Base-by-base conservation (phyloP, 2,797 vertebrate genomes). In the Zalophus californianus region DNA sequence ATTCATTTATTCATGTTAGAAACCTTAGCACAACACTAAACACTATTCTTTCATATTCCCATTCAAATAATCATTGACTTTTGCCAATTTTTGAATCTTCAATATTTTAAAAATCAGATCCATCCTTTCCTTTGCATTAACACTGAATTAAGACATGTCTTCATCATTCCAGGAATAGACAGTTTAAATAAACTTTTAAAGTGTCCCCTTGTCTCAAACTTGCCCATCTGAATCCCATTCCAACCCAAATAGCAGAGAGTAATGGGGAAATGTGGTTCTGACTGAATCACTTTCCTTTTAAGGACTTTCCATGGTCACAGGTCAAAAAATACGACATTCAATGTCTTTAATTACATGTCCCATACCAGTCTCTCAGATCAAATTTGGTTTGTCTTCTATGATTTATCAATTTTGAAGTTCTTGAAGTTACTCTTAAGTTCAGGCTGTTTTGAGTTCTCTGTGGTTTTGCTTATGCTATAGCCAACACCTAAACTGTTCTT, bases 351-450 rank as follows among this genome's bases (percentile, higher is more conserved):
- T 68, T 54, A 11, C 7, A 79, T 18, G 7, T n/a, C 5, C 2
- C 27, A 21, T 12, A 2, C 25, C 2, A 21, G 7, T 66, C 48
- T 75, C 27, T 41, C 10, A 23, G 0, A 0, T 7, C 2, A n/a
- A n/a, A 66, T 80, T 73, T 75, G 5, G 48, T 80, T 80, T 64
- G 10, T 38, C 11, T 9, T 92, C 3, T 41, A 18, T 1, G 13
- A 23, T 80, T 23, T 41, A 20, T 35, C 21, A 86, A 1, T 86
- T 52, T 20, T 15, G 14, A 90, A 52, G 44, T 27, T 86, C 35
- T 60, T 48, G 18, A 68, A 90, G 23, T 78, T 60, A 77, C 6
- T 82, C 18, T 90, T 11, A 10, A 0, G 2, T 44, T 35, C 80
- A 4, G 12, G 32, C 21, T 52, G 13, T 56, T 78, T 75, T 54